Evolutionary conservation across 2,888 invertebrate species (phyloP).

Genomic region (Rhamnusium bicolor): DNA sequence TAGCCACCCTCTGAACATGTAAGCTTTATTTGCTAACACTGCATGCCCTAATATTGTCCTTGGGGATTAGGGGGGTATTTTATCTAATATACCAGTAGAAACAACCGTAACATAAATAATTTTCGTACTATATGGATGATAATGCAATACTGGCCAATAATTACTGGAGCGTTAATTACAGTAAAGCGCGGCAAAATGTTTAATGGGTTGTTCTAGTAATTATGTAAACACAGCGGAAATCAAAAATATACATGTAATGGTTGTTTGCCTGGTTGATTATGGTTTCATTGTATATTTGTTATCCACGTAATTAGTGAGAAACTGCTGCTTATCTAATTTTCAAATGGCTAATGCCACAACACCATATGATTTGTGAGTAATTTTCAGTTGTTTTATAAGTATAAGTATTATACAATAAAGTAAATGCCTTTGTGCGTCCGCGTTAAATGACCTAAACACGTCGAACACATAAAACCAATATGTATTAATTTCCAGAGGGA

Average conservation of each 20-base stretch:
- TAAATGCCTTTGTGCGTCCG: no score
- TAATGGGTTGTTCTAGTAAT: conserved; percentile 32
- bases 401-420: not conserved
- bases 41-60: conserved; percentile 67
- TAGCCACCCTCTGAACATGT: conserved; percentile 58
- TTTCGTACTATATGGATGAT: conserved; percentile 39
- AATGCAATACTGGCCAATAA: conserved; percentile 26
- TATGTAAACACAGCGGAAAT: conserved; percentile 33
- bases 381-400: not conserved
- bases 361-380: not conserved
- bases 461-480: no score
- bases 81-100: conserved; percentile 64
- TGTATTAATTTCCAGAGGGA: no score
- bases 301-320: conserved; percentile 29
- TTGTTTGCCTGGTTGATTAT: conserved; percentile 10
- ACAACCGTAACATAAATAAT: conserved; percentile 57
- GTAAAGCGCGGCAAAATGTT: conserved; percentile 19
- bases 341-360: not conserved
- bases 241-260: conserved; percentile 29
- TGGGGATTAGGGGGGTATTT: conserved; percentile 62
- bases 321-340: conserved; percentile 24
- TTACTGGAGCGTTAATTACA: conserved; percentile 25
- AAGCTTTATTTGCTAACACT: conserved; percentile 65
- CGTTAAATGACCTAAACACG: no score
- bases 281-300: conserved; percentile 19